Percentiles rank a stretch among this genome's conserved stretches.
These are phyloP conservation scores for Pogonocherus hispidulus DNA, from an alignment of 2,888 invertebrate species.

Conservation along the genomic window DNA sequence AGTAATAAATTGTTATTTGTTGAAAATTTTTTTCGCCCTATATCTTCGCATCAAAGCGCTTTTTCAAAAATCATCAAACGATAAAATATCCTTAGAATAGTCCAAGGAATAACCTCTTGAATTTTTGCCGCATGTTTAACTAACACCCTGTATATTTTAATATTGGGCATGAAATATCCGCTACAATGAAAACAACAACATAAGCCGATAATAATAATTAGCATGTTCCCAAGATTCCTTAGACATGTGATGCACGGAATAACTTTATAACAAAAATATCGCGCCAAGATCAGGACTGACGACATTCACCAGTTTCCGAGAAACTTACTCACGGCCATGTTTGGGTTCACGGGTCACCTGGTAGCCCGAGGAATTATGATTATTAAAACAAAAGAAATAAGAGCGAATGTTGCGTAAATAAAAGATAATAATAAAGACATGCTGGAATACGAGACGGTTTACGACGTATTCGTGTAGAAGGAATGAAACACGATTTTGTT, in stretches of 20 bases:
- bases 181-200: too few species aligned
- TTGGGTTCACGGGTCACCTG: slow-evolving; percentile 51
- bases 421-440: slow-evolving; percentile 47
- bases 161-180: too few species aligned
- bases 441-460: slow-evolving; percentile 43
- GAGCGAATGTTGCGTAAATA: slow-evolving; percentile 49
- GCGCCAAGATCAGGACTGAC: slow-evolving; percentile 52
- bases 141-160: too few species aligned
- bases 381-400: slow-evolving; percentile 53
- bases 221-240: neutral
- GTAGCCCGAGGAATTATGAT: slow-evolving; percentile 52
- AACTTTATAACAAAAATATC: too few species aligned
- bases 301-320: slow-evolving; percentile 50
- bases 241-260: too few species aligned
- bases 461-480: slow-evolving; percentile 48
- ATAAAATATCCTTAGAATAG: too few species aligned
- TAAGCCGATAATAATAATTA: neutral
- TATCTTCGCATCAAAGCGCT: too few species aligned
- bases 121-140: too few species aligned
- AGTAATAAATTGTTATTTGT: too few species aligned
- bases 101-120: too few species aligned
- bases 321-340: slow-evolving; percentile 52
- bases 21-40: too few species aligned
- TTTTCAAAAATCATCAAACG: too few species aligned
- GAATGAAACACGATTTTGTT: slow-evolving; percentile 50